Conservation (phyloP, 1,140 invertebrate genomes). For the Apis laboriosa region DNA sequence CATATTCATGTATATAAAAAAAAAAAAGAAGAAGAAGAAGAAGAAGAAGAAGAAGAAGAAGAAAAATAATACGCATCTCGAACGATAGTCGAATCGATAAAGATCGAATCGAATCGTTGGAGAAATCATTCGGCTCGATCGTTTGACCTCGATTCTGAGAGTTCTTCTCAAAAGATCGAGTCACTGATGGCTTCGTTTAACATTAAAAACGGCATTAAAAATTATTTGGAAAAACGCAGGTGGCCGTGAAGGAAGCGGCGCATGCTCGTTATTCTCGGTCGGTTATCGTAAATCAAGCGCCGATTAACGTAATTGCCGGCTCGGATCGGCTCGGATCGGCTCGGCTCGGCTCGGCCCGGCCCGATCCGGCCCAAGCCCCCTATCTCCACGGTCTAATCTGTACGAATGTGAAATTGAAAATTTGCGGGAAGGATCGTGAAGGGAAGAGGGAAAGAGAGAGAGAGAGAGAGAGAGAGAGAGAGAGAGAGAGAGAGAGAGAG, state of each 20-base stretch:
- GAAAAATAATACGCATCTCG: no score
- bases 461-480: no score
- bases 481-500: no score
- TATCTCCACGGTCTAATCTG: slow-evolving; percentile 46
- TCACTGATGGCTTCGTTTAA: slow-evolving; percentile 72
- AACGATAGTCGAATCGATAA: no score
- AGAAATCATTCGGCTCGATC: no score
- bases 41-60: no score
- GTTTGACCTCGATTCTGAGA: no score
- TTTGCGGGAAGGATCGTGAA: slow-evolving; percentile 31
- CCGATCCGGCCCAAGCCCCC: neutral
- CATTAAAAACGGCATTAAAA: slow-evolving; percentile 75
- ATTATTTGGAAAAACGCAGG: slow-evolving; percentile 80
- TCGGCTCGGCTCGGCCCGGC: neutral
- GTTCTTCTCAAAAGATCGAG: neutral
- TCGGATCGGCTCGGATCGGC: neutral
- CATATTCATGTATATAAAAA: no score
- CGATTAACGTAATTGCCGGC: slow-evolving; percentile 51
- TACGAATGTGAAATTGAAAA: slow-evolving; percentile 52
- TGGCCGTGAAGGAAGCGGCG: slow-evolving; percentile 11
- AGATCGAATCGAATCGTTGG: no score
- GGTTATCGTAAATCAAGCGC: slow-evolving; percentile 50
- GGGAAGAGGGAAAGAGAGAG: no score
- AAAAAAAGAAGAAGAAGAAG: no score
- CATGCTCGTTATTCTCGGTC: slow-evolving; percentile 25